Evolutionary conservation across 2,888 invertebrate species (phyloP), one percentile per base, ranked within the genome.

Genomic region (Phasia obesa): DNA sequence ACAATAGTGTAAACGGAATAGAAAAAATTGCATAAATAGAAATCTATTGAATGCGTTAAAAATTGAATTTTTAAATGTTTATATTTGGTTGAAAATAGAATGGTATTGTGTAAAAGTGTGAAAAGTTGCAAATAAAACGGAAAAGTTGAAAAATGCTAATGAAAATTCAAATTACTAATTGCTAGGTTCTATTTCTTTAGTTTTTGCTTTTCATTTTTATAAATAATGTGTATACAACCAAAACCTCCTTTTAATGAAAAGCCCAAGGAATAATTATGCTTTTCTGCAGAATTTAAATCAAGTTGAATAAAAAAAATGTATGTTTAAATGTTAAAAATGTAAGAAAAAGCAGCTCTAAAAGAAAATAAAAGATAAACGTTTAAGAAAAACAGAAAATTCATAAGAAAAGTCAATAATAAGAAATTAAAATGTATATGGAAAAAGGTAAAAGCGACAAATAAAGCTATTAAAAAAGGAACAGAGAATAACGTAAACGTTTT

Each of bases 401-500:
- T 44, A 79, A 70, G 82, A 83, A 83, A 83, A 83, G 70, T 83
- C 79, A 83, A 78, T 75, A 83, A 78, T 64, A 83, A 75, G 65
- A 75, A 75, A 69, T 57, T 74, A 60, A 79, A 75, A 65, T 60
- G 51, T 69, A 74, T 17, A 67, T 64, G 53, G 60, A 60, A 71
- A 65, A 70, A 53, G 87, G 60, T 11, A 86, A 87, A 88, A 87
- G 87, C 87, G 42, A 64, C 55, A 53, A 55, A 85, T 84, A 85
- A 55, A 62, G 60, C 17, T 67, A 62, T 47, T 49, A 13, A 62
- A 74, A 71, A 55, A 47, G 67, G 21, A 80, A 73, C 42, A 38
- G 49, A 64, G 21, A 60, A 70, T 23, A 67, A 80, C 79, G 79
- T 38, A 67, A 74, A 47, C 79, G 73, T 67, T 78, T 64, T 65